A percentile compares a stretch with the other conserved stretches of the same genome.
Conservation (phyloP, 2,113 vertebrate species). For the Litocranius walleri region DNA sequence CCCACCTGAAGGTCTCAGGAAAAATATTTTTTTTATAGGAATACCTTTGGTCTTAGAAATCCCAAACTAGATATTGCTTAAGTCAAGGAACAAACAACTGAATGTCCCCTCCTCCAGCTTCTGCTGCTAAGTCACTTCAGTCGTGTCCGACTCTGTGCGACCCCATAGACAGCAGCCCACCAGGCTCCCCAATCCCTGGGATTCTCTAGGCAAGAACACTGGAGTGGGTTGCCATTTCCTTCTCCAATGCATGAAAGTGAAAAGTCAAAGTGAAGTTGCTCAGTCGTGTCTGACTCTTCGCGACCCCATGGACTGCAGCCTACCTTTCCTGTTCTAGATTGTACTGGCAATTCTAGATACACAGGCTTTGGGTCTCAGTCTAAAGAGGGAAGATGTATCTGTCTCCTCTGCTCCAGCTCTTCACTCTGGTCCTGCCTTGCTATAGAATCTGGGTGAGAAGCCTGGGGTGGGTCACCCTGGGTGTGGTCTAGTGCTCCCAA, state of each 20-base stretch:
- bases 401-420: not conserved
- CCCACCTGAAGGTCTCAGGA: not conserved
- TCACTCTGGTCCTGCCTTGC: not conserved
- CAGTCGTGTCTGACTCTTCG: no score
- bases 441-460: not conserved
- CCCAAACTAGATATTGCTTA: not conserved
- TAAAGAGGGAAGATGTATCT: not conserved
- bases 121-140: no score
- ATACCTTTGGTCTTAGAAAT: not conserved
- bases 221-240: no score
- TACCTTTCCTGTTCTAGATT: not conserved
- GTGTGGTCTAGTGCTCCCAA: not conserved
- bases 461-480: not conserved
- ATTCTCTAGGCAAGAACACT: no score
- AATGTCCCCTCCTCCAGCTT: not conserved
- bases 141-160: no score
- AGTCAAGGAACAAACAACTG: not conserved
- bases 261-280: no score
- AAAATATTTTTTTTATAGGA: not conserved
- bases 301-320: no score
- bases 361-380: not conserved
- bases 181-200: no score
- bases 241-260: no score
- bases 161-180: no score
- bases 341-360: not conserved